A percentile compares a stretch with the other conserved stretches of the same genome.
Conservation (phyloP, 2,797 vertebrate species). For the Nannoperca obscura region DNA sequence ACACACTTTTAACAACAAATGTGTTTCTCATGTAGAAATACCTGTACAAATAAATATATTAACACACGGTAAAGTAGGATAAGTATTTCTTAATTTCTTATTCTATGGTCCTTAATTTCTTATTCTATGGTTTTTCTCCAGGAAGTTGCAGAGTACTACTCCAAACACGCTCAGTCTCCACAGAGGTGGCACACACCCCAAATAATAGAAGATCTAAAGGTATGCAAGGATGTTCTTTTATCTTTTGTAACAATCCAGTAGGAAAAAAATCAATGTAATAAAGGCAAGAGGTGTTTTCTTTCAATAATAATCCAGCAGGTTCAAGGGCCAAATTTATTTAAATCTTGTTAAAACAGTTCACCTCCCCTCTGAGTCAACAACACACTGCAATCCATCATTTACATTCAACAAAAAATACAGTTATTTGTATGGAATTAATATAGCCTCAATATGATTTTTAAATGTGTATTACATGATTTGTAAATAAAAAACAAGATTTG, state of each 20-base stretch:
- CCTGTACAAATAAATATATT: background rate
- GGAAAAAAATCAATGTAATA: background rate
- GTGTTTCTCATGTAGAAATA: background rate
- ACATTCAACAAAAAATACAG: background rate
- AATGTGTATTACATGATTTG: no score
- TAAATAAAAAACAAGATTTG: no score
- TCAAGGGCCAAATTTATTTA: background rate
- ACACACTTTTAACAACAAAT: background rate
- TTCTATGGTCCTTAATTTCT: no score
- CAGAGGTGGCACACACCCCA: constrained; percentile 90
- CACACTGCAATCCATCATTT: background rate
- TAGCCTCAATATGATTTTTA: no score
- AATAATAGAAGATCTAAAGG: constrained; percentile 91
- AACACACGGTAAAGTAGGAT: background rate
- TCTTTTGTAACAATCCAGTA: no score
- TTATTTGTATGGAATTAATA: background rate
- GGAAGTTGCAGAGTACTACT: constrained; percentile 90
- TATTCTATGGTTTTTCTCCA: constrained; percentile 58
- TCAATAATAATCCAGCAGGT: background rate
- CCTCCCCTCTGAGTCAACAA: constrained; percentile 5
- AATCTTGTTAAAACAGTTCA: constrained; percentile 2
- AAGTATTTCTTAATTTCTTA: background rate
- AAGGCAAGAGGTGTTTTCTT: background rate
- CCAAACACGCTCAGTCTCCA: constrained; percentile 78
- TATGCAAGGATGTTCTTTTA: constrained; percentile 49